Percentiles rank a stretch among this genome's conserved stretches.
phyloP scores from a whole-genome alignment of 2,113 vertebrate species.

The Gnathonemus echidnorhynchus region DNA sequence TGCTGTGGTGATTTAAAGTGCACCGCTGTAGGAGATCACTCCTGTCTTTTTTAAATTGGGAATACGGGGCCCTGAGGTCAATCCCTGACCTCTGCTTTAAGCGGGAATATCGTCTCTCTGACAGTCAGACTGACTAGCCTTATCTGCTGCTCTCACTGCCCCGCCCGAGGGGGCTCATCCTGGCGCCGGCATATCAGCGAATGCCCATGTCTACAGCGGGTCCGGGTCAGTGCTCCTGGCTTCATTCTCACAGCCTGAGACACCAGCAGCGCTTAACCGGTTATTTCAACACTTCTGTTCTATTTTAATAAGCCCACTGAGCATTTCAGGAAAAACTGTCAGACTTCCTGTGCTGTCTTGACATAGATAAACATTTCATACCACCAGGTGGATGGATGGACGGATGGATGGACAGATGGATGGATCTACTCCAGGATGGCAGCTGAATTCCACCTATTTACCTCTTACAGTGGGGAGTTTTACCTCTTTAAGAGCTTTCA shows the following conservation, averaged over 20 bases:
- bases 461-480: not conserved
- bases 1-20: too few species aligned
- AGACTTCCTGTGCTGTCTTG: not conserved
- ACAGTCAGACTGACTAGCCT: not conserved
- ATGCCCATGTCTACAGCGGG: not conserved
- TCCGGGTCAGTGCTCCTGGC: not conserved
- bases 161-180: not conserved
- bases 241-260: not conserved
- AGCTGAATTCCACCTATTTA: not conserved
- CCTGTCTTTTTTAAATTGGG: not conserved
- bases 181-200: not conserved
- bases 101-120: not conserved
- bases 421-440: not conserved
- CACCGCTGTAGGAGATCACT: not conserved
- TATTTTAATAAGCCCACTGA: not conserved
- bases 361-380: not conserved
- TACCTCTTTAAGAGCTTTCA: constrained; percentile 96
- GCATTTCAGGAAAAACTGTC: not conserved
- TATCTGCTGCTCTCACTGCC: not conserved
- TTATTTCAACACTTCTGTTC: not conserved
- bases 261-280: not conserved
- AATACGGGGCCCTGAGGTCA: not conserved
- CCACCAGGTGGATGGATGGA: not conserved
- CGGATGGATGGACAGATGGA: not conserved
- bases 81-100: not conserved